Conservation (phyloP, 2,797 vertebrate genomes). For the Mormyrus proboscirostris region DNA sequence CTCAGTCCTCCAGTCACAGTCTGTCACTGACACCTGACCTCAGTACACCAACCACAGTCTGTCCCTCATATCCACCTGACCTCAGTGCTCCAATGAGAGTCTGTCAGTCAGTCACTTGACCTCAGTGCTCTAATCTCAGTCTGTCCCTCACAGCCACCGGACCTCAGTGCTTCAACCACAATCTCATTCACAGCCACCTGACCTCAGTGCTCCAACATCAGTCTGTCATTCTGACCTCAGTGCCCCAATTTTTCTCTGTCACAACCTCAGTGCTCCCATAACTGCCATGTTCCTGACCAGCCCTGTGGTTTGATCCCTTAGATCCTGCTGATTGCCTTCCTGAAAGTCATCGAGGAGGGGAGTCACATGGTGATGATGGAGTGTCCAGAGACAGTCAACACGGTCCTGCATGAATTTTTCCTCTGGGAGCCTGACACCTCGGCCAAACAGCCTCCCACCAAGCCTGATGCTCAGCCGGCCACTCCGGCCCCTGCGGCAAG, state of each 20-base stretch:
- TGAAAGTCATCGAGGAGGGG: constrained; percentile 94
- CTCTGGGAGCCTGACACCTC: constrained; percentile 86
- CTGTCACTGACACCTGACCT: background rate
- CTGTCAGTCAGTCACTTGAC: background rate
- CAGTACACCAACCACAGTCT: background rate
- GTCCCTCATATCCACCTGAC: background rate
- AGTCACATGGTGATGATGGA: constrained; percentile 99
- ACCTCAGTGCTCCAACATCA: background rate
- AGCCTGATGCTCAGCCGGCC: background rate
- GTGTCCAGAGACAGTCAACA: constrained; percentile 93
- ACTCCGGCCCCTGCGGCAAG: background rate
- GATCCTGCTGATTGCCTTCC: constrained; percentile 91
- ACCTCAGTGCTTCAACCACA: background rate
- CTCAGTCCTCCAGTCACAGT: background rate
- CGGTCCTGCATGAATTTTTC: constrained; percentile 92
- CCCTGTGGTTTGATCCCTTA: constrained; percentile 41
- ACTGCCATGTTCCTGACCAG: background rate
- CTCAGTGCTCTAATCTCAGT: background rate
- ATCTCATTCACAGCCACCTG: background rate
- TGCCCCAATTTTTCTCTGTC: background rate
- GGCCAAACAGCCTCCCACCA: background rate
- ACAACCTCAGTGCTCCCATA: background rate
- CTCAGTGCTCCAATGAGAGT: background rate
- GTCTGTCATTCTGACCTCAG: background rate
- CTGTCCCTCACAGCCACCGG: background rate